Evolutionary conservation across 2,888 invertebrate genomes (phyloP), one percentile per base, ranked within the genome.

Genomic region (Cosmia trapezina): DNA sequence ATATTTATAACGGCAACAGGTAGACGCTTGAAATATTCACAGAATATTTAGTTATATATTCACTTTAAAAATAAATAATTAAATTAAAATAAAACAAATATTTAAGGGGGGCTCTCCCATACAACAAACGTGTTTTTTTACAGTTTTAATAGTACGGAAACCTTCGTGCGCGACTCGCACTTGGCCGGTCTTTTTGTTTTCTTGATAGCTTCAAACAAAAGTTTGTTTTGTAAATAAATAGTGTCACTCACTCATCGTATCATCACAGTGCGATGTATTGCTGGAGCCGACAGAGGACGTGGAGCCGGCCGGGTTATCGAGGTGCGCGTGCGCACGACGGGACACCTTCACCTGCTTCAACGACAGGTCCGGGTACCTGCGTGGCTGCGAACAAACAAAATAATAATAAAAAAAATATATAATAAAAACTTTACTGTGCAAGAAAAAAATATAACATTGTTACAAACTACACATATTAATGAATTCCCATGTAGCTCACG

Each of bases 321-420:
- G 90, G 73, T 92, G 92, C 14, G 73, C 71, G 28, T 83, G 88
- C 78, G 80, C 80, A 0, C 95, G 84, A 0, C 96, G 89, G 0
- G 94, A 93, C 61, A 98, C 97, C 93, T 99, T 99, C 86, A 99
- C 98, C 51, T 98, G 98, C 95, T 99, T 99, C 84, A 99, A 95
- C 69, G 98, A 97, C 88, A 98, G 96, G 70, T 98, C 98, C 4
- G 98, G 98, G 97, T 98, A 98, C 92, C 97, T 97, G 51, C 99
- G 97, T 0, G 98, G 97, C 98, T 98, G 90, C 0, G 88, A 83
- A 73, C 22, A 70, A 17, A 64, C 56, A 54, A 54, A 7, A 54
- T 53, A n/a, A n/a, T n/a, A n/a, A n/a, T n/a, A n/a, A n/a, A n/a
- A n/a, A n/a, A n/a, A n/a, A n/a, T n/a, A n/a, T n/a, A n/a, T n/a